These are phyloP conservation scores for Drosophila bifasciata DNA, from an alignment of 1,140 invertebrate genomes.

Conservation along the genomic window DNA sequence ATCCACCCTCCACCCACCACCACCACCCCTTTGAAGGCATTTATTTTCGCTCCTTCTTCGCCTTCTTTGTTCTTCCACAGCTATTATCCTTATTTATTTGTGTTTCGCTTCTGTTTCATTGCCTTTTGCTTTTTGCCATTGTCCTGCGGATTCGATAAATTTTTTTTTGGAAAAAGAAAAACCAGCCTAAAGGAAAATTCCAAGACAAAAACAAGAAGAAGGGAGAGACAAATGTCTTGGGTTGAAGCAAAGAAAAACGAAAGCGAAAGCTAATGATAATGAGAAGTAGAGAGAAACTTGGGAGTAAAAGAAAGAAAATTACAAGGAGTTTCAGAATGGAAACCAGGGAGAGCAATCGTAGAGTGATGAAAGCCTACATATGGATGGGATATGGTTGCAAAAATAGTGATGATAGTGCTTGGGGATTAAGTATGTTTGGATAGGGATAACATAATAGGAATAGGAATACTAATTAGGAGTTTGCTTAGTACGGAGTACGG, in stretches of 20 bases:
- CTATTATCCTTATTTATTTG: conserved; percentile 68
- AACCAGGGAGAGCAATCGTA: too few relatives aligned
- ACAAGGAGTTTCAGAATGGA: too few relatives aligned
- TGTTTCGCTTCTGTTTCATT: conserved; percentile 65
- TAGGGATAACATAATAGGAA: too few relatives aligned
- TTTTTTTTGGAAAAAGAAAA: conserved; percentile 23
- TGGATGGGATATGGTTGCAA: too few relatives aligned
- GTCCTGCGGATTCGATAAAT: conserved; percentile 50
- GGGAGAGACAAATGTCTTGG: conserved; percentile 6
- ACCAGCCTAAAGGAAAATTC: conserved; percentile 11
- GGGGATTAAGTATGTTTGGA: too few relatives aligned
- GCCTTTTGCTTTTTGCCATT: conserved; percentile 10
- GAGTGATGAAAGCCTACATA: too few relatives aligned
- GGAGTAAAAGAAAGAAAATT: too few relatives aligned
- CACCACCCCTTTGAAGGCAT: conserved; percentile 34
- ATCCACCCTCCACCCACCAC: conserved; percentile 14
- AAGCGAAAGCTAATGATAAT: too few relatives aligned
- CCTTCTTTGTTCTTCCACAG: conserved; percentile 14
- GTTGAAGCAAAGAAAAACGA: not conserved
- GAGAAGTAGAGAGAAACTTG: too few relatives aligned
- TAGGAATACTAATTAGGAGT: too few relatives aligned
- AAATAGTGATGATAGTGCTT: too few relatives aligned
- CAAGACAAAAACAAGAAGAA: conserved; percentile 37
- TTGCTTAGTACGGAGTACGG: too few relatives aligned
- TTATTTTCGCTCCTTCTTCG: conserved; percentile 15